A percentile compares a stretch with the other conserved stretches of the same genome.
These are phyloP conservation scores for Ornithorhynchus anatinus DNA, from an alignment of 2,113 vertebrate species.

Conservation along the genomic window DNA sequence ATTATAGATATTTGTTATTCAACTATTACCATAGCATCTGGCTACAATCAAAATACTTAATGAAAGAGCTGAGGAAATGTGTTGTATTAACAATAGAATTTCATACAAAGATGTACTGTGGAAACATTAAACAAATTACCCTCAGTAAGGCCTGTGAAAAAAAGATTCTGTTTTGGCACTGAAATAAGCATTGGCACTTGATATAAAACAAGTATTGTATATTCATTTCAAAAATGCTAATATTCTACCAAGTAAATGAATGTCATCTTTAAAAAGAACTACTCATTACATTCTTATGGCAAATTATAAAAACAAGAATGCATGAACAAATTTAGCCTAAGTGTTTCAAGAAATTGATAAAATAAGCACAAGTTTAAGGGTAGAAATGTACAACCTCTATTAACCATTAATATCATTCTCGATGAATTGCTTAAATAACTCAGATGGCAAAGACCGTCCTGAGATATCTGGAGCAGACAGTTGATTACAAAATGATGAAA, in stretches of 20 bases:
- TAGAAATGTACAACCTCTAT: not conserved
- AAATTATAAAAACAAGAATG: slow-evolving; percentile 16
- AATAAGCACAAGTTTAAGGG: not conserved
- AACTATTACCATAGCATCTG: not conserved
- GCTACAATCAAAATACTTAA: slow-evolving; percentile 1
- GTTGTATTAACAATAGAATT: not conserved
- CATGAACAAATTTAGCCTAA: not conserved
- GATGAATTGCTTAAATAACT: not conserved
- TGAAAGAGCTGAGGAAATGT: not conserved
- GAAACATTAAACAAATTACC: slow-evolving; percentile 5
- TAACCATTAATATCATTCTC: not conserved
- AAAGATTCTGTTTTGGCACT: not conserved
- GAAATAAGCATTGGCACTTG: not conserved
- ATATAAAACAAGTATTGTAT: not conserved
- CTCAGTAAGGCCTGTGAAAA: not conserved
- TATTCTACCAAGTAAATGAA: slow-evolving; percentile 8
- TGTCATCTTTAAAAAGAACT: not conserved
- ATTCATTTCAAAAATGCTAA: slow-evolving; percentile 23
- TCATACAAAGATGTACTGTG: not conserved
- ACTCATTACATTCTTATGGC: not conserved
- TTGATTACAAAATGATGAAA: slow-evolving; percentile 10
- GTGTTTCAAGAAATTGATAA: not conserved
- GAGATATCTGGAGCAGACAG: not conserved
- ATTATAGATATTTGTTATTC: slow-evolving; percentile 5
- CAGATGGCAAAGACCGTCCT: not conserved